These are phyloP conservation scores for Nicator chloris DNA, from an alignment of 2,113 vertebrate species.

Conservation along the genomic window DNA sequence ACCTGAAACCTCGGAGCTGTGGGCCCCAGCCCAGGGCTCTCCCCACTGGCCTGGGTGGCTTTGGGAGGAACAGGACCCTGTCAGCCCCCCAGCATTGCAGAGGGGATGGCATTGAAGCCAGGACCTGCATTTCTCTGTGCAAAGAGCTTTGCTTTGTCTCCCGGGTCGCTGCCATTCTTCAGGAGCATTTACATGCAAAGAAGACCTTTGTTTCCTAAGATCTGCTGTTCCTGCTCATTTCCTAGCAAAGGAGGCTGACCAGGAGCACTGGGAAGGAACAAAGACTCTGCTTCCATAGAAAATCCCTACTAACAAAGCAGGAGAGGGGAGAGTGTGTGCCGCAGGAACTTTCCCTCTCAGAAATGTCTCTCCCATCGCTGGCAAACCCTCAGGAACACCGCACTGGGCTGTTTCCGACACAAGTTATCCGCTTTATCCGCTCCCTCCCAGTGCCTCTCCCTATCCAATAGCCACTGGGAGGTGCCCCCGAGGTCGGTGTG, in stretches of 20 bases:
- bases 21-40: background rate
- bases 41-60: background rate
- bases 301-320: constrained; percentile 24
- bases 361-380: background rate
- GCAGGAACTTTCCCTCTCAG: background rate
- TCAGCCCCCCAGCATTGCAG: background rate
- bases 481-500: accelerated
- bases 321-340: background rate
- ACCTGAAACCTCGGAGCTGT: background rate
- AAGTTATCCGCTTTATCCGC: background rate
- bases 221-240: constrained; percentile 34
- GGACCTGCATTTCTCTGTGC: background rate
- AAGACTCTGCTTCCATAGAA: constrained; percentile 44
- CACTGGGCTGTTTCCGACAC: background rate
- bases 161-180: constrained; percentile 7
- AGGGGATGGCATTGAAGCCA: background rate
- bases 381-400: background rate
- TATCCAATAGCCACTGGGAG: background rate
- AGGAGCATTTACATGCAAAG: constrained; percentile 57
- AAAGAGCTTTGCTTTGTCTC: constrained; percentile 28
- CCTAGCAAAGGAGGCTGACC: background rate
- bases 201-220: constrained; percentile 23
- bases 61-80: background rate
- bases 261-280: constrained; percentile 13
- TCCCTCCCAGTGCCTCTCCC: background rate